Evolutionary conservation across 2,113 vertebrate genomes (phyloP).

Genomic region (Antennarius striatus): DNA sequence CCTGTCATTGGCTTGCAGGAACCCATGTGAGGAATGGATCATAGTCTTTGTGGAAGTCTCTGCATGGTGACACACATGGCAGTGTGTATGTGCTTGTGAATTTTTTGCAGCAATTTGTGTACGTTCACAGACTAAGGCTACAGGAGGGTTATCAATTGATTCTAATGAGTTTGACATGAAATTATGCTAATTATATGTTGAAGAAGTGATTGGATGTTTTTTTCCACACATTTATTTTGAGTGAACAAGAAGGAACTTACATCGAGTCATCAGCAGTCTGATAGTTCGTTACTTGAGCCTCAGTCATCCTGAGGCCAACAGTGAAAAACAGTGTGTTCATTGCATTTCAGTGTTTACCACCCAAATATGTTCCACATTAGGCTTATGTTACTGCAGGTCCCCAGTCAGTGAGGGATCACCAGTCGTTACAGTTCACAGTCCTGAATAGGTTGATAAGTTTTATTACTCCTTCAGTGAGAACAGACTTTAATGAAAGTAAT

Average conservation of each 20-base stretch:
- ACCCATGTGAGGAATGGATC: too few species aligned
- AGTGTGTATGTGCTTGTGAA: constrained; percentile 15
- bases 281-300: too few species aligned
- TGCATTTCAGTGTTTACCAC: background rate
- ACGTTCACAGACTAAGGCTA: background rate
- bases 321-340: background rate
- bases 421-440: background rate
- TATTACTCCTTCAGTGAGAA: background rate
- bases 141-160: background rate
- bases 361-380: background rate
- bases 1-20: too few species aligned
- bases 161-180: background rate
- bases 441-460: background rate
- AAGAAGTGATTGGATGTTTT: background rate
- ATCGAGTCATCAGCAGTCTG: background rate
- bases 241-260: background rate
- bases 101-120: background rate
- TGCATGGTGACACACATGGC: too few species aligned
- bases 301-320: background rate
- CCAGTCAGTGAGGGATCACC: background rate
- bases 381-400: background rate
- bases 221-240: background rate
- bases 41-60: too few species aligned
- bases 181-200: background rate
- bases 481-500: too few species aligned